Conservation (phyloP, 2,797 vertebrate species). For the Eremophila alpestris region DNA sequence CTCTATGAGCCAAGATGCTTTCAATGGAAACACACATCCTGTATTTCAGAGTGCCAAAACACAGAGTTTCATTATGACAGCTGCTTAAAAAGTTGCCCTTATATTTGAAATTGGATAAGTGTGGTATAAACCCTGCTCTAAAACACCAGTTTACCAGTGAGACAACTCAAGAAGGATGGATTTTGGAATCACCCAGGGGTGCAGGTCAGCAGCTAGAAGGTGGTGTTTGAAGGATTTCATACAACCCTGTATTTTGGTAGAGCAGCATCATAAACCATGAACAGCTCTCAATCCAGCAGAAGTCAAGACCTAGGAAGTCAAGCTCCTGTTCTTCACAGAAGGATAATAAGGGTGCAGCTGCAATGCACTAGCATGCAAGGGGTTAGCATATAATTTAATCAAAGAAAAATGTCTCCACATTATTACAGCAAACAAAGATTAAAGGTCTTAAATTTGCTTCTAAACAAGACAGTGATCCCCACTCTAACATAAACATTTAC, state of each 20-base stretch:
- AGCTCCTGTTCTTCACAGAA: neutral
- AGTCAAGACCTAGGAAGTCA: neutral
- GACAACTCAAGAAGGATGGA: neutral
- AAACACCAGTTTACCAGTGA: neutral
- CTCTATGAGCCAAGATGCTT: neutral
- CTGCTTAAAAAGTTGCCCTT: neutral
- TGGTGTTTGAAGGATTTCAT: neutral
- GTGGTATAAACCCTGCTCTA: neutral
- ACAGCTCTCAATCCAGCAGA: neutral
- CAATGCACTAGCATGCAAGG: neutral
- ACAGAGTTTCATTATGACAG: neutral
- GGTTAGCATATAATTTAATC: neutral
- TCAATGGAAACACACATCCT: neutral
- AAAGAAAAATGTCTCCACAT: neutral
- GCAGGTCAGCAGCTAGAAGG: neutral
- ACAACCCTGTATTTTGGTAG: neutral
- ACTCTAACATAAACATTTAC: slow-evolving; percentile 14
- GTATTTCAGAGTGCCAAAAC: neutral
- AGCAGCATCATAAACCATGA: neutral
- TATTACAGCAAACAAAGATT: slow-evolving; percentile 8
- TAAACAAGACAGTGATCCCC: neutral
- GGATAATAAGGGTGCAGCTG: neutral
- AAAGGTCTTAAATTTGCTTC: slow-evolving; percentile 28
- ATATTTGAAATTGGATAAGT: neutral
- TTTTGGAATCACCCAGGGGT: neutral